Base-by-base conservation (phyloP, 1,140 invertebrate genomes). In the Conus betulinus region DNA sequence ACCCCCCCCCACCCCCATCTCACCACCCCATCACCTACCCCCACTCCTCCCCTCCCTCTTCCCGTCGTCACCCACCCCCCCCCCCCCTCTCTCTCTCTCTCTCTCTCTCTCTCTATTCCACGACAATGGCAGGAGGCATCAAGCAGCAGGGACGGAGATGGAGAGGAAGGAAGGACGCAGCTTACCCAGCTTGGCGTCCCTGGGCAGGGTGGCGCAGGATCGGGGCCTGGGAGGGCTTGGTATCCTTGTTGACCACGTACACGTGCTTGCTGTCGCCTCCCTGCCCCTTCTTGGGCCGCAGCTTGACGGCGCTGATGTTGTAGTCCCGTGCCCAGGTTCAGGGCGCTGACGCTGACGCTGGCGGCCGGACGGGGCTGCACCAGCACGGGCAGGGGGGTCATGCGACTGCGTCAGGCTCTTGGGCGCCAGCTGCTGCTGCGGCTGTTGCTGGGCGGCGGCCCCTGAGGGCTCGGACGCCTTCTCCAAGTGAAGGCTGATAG, bases 131-230 rank as follows among this genome's bases (percentile, higher is more conserved):
- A 13, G 78, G 11, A 11, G n/a, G 78, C 25, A 52, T 17, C 51
- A 3, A 17, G 25, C 17, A 25, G 17, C 23, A 25, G 17, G 53
- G 6, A 85, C 25, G 52, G 15, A 7, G 52, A 11, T 57, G 84
- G 17, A 85, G 23, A 67, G 0, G 17, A n/a, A 15, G 53, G 27
- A 84, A 3, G 3, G 39, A 3, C 39, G 39, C 39, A 39, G 39
- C 89, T 92, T 91, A 93, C 92, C 92, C 82, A 92, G 85, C 76
- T 91, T 90, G 5, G 83, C 89, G 86, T 91, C 91, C 52, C 90
- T 82, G 11, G 92, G 92, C n/a, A 93, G 86, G 92, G 78, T 88
- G 88, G 89, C 91, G 91, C 39, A 89, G 91, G 1, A 85, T 55
- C 0, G 91, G 90, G 39, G 39, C 39, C 23, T 86, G 57, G 17